Conservation (phyloP, 2,888 invertebrate genomes). For the Anarsia innoxiella region DNA sequence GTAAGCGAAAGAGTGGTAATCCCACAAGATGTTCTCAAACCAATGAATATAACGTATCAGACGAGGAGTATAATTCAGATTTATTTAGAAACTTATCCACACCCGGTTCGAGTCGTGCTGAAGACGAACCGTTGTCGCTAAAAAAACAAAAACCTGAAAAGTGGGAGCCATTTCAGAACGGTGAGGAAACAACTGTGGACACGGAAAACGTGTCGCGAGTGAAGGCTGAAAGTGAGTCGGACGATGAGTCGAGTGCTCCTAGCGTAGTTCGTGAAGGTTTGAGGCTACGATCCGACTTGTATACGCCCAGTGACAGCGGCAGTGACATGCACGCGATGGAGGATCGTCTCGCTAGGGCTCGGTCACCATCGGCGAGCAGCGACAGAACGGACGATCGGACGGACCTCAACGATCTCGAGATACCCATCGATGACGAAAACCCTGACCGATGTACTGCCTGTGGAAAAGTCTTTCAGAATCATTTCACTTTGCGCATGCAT, state of each 20-base stretch:
- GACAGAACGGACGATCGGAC: constrained; percentile 57
- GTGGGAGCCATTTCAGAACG: constrained; percentile 64
- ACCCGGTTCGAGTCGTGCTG: constrained; percentile 52
- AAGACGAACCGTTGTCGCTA: constrained; percentile 61
- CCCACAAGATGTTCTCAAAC: constrained; percentile 83
- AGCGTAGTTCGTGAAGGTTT: constrained; percentile 67
- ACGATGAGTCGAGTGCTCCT: constrained; percentile 65
- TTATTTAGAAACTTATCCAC: constrained; percentile 62
- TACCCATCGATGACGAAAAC: constrained; percentile 91
- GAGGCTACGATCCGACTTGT: constrained; percentile 59
- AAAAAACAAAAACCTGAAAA: constrained; percentile 67
- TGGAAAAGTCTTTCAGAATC: constrained; percentile 92
- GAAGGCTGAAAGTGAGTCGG: constrained; percentile 70
- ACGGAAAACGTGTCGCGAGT: constrained; percentile 56
- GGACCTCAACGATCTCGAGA: constrained; percentile 77
- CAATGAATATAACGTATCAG: constrained; percentile 65
- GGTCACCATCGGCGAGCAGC: constrained; percentile 62
- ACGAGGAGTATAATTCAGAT: constrained; percentile 63
- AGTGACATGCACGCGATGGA: constrained; percentile 70
- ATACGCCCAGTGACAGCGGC: constrained; percentile 70
- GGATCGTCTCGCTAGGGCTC: constrained; percentile 68
- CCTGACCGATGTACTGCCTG: constrained; percentile 90
- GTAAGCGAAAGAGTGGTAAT: constrained; percentile 88
- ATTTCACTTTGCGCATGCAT: constrained; percentile 92
- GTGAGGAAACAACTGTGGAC: constrained; percentile 55